Evolutionary conservation across 2,797 vertebrate species (phyloP).

Genomic region (Chiloscyllium punctatum): DNA sequence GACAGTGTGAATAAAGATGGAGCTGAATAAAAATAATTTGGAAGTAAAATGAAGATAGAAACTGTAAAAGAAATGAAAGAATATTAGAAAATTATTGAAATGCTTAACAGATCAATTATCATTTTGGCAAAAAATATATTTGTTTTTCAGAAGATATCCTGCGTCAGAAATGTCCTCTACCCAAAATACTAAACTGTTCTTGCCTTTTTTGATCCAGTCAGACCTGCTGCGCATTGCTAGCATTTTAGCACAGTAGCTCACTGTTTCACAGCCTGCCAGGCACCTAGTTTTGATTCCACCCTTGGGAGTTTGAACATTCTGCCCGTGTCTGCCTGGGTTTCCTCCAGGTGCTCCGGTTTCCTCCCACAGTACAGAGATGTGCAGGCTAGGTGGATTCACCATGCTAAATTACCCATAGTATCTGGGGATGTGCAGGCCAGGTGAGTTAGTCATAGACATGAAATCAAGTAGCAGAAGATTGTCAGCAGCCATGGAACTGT

Average conservation of each 20-base stretch:
- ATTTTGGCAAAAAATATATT: neutral
- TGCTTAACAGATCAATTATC: neutral
- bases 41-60: neutral
- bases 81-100: neutral
- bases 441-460: neutral
- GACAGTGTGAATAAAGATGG: neutral
- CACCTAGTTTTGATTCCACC: no score
- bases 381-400: no score
- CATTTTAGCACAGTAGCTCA: neutral
- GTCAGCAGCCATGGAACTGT: neutral
- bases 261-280: no score
- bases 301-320: no score
- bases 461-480: neutral
- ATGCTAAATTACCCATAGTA: no score
- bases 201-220: neutral
- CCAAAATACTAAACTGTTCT: neutral
- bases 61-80: neutral
- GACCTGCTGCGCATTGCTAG: neutral
- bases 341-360: no score
- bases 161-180: neutral
- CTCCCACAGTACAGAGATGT: no score
- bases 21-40: neutral
- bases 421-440: no score
- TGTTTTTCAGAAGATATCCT: neutral
- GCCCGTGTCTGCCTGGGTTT: no score